Percentiles rank a stretch among this genome's conserved stretches.
phyloP scores from a whole-genome alignment of 2,888 invertebrate genomes.

The Nymphalis urticae region DNA sequence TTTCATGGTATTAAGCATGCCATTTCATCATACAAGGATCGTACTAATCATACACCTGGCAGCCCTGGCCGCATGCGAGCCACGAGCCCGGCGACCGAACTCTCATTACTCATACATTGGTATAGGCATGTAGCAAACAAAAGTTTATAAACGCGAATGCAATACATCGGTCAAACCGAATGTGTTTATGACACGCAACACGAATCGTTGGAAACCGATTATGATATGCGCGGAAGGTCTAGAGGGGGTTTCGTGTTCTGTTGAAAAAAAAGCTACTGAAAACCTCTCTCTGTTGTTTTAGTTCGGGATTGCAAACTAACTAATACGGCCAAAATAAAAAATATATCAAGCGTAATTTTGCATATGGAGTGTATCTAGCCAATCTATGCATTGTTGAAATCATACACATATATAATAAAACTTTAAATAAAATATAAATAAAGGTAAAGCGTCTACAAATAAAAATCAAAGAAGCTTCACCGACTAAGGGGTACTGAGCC shows the following conservation, averaged over 20 bases:
- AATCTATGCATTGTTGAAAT: conserved; percentile 70
- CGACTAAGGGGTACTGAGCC: conserved; percentile 50
- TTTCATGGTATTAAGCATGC: background rate
- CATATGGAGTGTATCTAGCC: conserved; percentile 61
- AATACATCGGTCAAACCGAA: conserved; percentile 16
- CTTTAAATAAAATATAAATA: conserved; percentile 59
- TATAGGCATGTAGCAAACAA: conserved; percentile 30
- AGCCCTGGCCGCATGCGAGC: conserved; percentile 12
- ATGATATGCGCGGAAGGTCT: conserved; percentile 74
- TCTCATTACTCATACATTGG: background rate
- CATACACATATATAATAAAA: conserved; percentile 67
- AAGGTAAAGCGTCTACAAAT: conserved; percentile 69
- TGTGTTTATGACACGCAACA: background rate
- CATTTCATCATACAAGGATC: background rate
- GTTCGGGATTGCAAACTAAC: conserved; percentile 60
- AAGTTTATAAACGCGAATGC: conserved; percentile 38
- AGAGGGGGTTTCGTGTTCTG: conserved; percentile 61
- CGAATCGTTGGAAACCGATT: conserved; percentile 56
- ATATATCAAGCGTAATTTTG: conserved; percentile 64
- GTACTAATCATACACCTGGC: background rate
- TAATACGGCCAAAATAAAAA: conserved; percentile 61
- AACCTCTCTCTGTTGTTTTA: conserved; percentile 56
- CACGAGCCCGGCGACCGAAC: conserved; percentile 24
- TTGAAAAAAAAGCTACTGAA: conserved; percentile 51
- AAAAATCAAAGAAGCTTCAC: conserved; percentile 65